Evolutionary conservation across 2,888 invertebrate genomes (phyloP).

Genomic region (Smittia sp.): DNA sequence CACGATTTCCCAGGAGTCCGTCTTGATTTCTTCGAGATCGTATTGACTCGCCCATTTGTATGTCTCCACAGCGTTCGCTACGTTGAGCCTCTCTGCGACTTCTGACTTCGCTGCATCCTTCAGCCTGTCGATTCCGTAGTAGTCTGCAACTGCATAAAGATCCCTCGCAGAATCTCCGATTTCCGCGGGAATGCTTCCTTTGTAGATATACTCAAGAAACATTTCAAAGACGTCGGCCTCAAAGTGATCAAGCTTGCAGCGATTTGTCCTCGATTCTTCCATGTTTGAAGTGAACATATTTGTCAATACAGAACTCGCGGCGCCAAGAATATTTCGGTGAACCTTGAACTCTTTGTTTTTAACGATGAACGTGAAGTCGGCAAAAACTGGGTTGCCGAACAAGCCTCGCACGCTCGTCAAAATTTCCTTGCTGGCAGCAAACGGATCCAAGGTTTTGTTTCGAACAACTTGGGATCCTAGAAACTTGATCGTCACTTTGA

Average conservation of each 20-base stretch:
- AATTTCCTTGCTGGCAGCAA: neutral
- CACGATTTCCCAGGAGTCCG: neutral
- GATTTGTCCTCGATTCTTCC: neutral
- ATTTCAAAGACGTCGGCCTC: neutral
- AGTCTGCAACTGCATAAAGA: neutral
- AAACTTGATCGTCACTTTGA: too few species aligned
- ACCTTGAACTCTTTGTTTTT: neutral
- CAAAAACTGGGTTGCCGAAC: neutral
- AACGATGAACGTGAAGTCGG: neutral
- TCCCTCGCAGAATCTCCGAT: neutral
- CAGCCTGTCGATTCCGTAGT: neutral
- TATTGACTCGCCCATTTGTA: neutral
- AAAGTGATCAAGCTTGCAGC: neutral
- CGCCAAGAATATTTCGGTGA: neutral
- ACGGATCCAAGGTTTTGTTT: too few species aligned
- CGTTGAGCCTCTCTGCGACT: neutral
- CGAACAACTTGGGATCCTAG: too few species aligned
- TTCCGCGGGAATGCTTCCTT: neutral
- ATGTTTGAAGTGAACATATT: neutral
- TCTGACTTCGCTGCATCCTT: neutral
- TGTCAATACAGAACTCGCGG: neutral
- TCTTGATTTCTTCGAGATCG: neutral
- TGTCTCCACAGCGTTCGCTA: neutral
- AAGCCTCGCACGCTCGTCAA: neutral
- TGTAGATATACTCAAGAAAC: neutral